Evolutionary conservation across 2,888 invertebrate genomes (phyloP).

Genomic region (Ennomos fuscantarius): DNA sequence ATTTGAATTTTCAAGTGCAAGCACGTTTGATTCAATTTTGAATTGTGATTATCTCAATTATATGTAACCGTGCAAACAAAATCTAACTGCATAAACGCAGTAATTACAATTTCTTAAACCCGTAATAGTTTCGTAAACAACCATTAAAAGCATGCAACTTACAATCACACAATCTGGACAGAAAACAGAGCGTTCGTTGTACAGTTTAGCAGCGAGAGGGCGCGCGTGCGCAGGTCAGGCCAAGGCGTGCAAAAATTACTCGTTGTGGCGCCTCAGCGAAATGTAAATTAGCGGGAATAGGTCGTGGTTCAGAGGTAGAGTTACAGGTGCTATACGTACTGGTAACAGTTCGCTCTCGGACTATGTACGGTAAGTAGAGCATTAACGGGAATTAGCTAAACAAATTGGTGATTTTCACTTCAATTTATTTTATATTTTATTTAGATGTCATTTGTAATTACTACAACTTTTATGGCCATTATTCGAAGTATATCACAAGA

Average conservation of each 20-base stretch:
- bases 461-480: too few species aligned
- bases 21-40: too few species aligned
- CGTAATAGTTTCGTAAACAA: slow-evolving; percentile 17
- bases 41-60: too few species aligned
- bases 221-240: slow-evolving; percentile 49
- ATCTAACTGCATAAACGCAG: too few species aligned
- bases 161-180: slow-evolving; percentile 40
- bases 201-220: slow-evolving; percentile 37
- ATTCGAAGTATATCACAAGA: too few species aligned
- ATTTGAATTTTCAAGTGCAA: too few species aligned
- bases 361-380: slow-evolving; percentile 9
- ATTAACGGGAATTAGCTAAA: slow-evolving; percentile 10
- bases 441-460: too few species aligned
- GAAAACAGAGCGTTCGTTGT: slow-evolving; percentile 36
- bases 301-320: slow-evolving; percentile 52
- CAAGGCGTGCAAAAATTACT: slow-evolving; percentile 62
- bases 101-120: too few species aligned
- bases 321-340: slow-evolving; percentile 39
- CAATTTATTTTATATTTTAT: too few species aligned
- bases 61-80: too few species aligned
- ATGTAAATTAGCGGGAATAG: slow-evolving; percentile 63
- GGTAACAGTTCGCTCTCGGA: slow-evolving; percentile 2
- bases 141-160: slow-evolving; percentile 17
- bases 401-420: too few species aligned
- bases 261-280: slow-evolving; percentile 55